Base-by-base conservation (phyloP, 1,140 invertebrate genomes). In the Orchesella cincta region DNA sequence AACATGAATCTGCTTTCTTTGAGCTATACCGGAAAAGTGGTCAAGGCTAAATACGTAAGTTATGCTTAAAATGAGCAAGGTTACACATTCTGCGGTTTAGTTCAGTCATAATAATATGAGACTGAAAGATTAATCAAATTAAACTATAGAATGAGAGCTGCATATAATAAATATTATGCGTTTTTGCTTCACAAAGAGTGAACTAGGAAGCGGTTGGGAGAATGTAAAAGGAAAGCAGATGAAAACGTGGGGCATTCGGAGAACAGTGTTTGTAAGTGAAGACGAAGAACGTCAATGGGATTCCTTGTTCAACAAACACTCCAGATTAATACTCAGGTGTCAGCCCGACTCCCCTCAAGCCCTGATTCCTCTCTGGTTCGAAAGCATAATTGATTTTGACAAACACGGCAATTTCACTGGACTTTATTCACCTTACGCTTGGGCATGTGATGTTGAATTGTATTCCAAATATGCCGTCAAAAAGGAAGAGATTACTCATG, bases 361-460 rank as follows among this genome's bases (percentile, higher is more conserved):
- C 3, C 23, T 82, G 73, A 77, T 82, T 52, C 79, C 79, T 8
- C 73, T 82, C 1, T 80, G 81, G 79, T 80, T 81, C 36, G 52
- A 79, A 75, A 54, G 74, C 28, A 75, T 78, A 1, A 29, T 52
- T 1, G 57, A 77, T 3, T 74, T 51, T 34, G 39, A 51, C 28
- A 34, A 52, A 20, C 35, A 62, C 28, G 76, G 73, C 0, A 57
- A 77, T 1, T 78, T 75, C 34, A 26, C 35, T 14, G 76, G 23
- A 36, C 70, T 12, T 33, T 74, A 35, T 23, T 77, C 79, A 29
- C 77, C 75, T 0, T 33, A 76, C 34, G 29, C 73, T 51, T 79
- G 78, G 78, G 78, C 77, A 14, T 82, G 81, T 76, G 79, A 82
- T 31, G 28, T 72, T 1, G 79, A 82, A 54, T 39, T 82, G 23